Evolutionary conservation across 2,888 invertebrate genomes (phyloP).

Genomic region (Caenorhabditis sp.): DNA sequence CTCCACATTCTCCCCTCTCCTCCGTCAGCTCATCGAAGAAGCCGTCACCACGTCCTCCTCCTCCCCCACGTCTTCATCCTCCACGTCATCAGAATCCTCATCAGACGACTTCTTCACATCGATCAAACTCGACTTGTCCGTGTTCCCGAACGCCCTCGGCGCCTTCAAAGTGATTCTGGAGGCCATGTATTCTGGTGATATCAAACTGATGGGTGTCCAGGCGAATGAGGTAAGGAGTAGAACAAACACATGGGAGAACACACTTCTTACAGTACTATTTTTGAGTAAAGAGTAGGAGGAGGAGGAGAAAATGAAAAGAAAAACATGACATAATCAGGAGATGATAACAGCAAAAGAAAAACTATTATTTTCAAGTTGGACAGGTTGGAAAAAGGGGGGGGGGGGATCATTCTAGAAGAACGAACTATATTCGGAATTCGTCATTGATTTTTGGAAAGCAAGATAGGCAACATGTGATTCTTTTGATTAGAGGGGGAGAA

Average conservation of each 20-base stretch:
- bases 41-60: conserved; percentile 59
- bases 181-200: conserved; percentile 70
- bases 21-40: conserved; percentile 68
- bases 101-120: conserved; percentile 32
- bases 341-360: conserved; percentile 10
- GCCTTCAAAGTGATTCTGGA: conserved; percentile 68
- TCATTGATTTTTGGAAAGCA: conserved; percentile 7
- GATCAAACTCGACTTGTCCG: conserved; percentile 63
- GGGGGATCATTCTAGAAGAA: conserved; percentile 13
- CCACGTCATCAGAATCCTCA: conserved; percentile 13
- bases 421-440: conserved; percentile 8
- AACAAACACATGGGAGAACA: neutral
- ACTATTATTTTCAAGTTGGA: conserved; percentile 20
- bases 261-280: conserved; percentile 3
- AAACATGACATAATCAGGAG: conserved; percentile 14
- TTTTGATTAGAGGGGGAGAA: neutral
- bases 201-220: conserved; percentile 55
- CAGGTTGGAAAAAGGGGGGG: neutral
- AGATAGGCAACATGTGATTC: neutral
- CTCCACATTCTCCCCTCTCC: conserved; percentile 68
- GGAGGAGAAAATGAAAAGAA: neutral
- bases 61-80: conserved; percentile 26
- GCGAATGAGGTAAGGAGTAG: conserved; percentile 63
- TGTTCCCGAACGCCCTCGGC: conserved; percentile 62
- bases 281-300: neutral